These are phyloP conservation scores for Molorchus minor DNA, from an alignment of 2,888 invertebrate genomes.

Conservation along the genomic window DNA sequence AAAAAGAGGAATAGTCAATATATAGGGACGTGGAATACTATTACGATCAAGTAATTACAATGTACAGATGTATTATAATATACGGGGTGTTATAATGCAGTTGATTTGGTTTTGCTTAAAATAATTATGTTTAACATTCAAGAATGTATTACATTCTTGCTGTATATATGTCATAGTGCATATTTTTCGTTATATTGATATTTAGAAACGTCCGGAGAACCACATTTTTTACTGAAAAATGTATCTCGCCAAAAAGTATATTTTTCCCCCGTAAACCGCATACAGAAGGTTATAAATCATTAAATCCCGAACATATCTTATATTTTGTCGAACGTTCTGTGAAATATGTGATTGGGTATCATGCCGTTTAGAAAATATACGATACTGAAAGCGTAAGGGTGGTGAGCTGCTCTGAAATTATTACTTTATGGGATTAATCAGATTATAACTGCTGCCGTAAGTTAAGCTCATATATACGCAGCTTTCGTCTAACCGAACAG, in stretches of 20 bases:
- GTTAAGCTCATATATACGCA: too few species aligned
- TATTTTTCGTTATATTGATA: too few species aligned
- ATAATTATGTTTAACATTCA: too few species aligned
- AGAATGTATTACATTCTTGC: background rate
- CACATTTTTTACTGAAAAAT: conserved; percentile 20
- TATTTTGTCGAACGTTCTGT: conserved; percentile 37
- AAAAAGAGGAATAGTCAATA: too few species aligned
- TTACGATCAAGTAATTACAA: too few species aligned
- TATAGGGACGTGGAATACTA: too few species aligned
- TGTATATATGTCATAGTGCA: too few species aligned
- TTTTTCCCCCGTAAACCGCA: conserved; percentile 13
- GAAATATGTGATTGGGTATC: conserved; percentile 43
- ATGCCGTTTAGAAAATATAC: conserved; percentile 40
- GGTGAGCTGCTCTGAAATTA: conserved; percentile 58
- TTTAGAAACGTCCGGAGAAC: too few species aligned
- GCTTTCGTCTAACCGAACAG: too few species aligned
- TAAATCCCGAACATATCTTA: conserved; percentile 36
- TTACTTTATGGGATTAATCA: conserved; percentile 59
- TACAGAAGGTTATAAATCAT: conserved; percentile 33
- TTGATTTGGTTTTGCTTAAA: too few species aligned
- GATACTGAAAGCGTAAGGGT: conserved; percentile 44
- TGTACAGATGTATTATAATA: too few species aligned
- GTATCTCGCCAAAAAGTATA: conserved; percentile 13
- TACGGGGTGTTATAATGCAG: too few species aligned
- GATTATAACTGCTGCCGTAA: conserved; percentile 58